Percentiles rank a stretch among this genome's conserved stretches.
Conservation (phyloP, 2,888 invertebrate genomes). For the Zeuzera pyrina region DNA sequence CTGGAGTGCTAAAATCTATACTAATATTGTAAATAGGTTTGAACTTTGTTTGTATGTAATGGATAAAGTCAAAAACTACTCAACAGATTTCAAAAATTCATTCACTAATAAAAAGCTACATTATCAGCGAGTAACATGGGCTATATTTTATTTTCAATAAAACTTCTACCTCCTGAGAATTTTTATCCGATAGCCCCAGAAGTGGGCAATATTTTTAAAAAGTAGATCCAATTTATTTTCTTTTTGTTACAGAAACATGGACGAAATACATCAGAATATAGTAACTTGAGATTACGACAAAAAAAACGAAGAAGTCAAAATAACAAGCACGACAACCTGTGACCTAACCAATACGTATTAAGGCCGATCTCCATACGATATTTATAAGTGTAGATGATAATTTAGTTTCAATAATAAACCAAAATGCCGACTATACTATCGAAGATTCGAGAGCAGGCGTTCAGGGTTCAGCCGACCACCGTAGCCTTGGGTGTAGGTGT, state of each 20-base stretch:
- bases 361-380: conserved; percentile 22
- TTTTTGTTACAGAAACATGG: conserved; percentile 53
- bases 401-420: conserved; percentile 1
- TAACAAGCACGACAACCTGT: conserved; percentile 16
- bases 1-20: too few relatives aligned
- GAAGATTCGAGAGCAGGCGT: conserved; percentile 59
- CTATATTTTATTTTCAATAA: too few relatives aligned
- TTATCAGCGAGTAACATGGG: too few relatives aligned
- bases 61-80: too few relatives aligned
- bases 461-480: conserved; percentile 51
- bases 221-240: conserved; percentile 5
- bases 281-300: conserved; percentile 5
- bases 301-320: conserved; percentile 7
- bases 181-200: too few relatives aligned
- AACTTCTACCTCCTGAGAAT: too few relatives aligned
- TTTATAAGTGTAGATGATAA: conserved; percentile 18
- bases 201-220: too few relatives aligned
- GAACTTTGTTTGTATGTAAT: too few relatives aligned
- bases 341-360: conserved; percentile 16
- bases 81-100: too few relatives aligned
- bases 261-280: conserved; percentile 21
- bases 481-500: conserved; percentile 57
- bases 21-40: too few relatives aligned
- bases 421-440: conserved; percentile 64
- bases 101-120: too few relatives aligned